Evolutionary conservation across 2,888 invertebrate genomes (phyloP), one percentile per base, ranked within the genome.

Genomic region (Nasonia oneida): DNA sequence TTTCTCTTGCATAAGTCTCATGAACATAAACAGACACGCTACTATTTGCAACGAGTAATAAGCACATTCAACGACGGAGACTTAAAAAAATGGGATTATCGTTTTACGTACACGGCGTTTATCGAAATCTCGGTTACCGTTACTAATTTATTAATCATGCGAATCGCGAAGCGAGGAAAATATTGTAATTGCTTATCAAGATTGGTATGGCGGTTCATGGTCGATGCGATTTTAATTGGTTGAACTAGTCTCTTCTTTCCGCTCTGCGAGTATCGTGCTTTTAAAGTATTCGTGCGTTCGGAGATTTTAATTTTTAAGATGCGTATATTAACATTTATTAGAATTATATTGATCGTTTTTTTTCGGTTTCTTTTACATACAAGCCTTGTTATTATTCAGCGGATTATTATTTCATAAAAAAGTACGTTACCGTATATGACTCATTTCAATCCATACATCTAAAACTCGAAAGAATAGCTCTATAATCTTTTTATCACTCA

Each of bases 131-230:
- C 57, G 23, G 33, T 67, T 4, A 42, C n/a, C 6, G 15, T 37
- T 74, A 53, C 12, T 29, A 29, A 53, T 39, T 14, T 70, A 53
- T 4, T 64, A 47, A 14, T 8, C 29, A 23, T 61, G 23, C 57
- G n/a, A 39, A 67, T 61, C n/a, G 75, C 71, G 81, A 81, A 76
- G 53, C 70, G 75, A 76, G 74, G 67, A 75, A 80, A 8, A 61
- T 23, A 80, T 70, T 67, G 14, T 67, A 57, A 74, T 84, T 75
- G 29, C 39, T 70, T 57, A 83, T 86, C 77, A 83, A 80, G 83
- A 78, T 83, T 85, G 87, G 87, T 87, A 87, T 85, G 87, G 87
- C 87, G 87, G 87, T 83, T 87, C 50, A 85, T 85, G 87, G 80
- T 83, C 83, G 74, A 79, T 42, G 67, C 71, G 39, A 14, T 76